Percentiles rank a stretch among this genome's conserved stretches.
phyloP scores from a whole-genome alignment of 2,113 vertebrate genomes.

The Alces alces region DNA sequence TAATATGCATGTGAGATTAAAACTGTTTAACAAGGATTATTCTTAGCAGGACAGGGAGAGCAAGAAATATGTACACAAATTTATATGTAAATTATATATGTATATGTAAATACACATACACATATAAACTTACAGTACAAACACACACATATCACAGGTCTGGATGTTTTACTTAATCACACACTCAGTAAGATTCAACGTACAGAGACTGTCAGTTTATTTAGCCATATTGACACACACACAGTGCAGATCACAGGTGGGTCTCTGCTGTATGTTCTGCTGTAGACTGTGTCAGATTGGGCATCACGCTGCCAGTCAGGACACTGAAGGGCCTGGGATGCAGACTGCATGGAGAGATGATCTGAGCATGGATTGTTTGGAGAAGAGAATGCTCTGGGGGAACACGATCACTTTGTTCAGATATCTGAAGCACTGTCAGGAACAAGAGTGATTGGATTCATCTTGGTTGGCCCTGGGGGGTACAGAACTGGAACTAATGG shows the following conservation, averaged over 20 bases:
- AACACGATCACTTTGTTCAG: background rate
- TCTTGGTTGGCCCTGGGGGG: background rate
- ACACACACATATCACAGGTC: background rate
- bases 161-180: background rate
- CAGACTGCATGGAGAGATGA: background rate
- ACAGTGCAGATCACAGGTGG: too few relatives aligned
- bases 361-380: background rate
- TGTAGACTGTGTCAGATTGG: background rate
- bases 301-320: background rate
- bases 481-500: background rate
- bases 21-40: background rate
- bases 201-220: background rate
- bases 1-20: background rate
- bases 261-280: background rate
- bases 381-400: background rate
- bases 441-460: slow-evolving; percentile 12
- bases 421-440: slow-evolving; percentile 7
- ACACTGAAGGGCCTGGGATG: background rate
- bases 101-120: background rate
- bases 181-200: background rate
- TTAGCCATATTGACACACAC: background rate
- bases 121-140: background rate
- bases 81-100: background rate
- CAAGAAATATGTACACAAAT: background rate
- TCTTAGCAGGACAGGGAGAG: background rate